Evolutionary conservation across 2,888 invertebrate genomes (phyloP), one percentile per base, ranked within the genome.

Genomic region (Platycnemis pennipes): DNA sequence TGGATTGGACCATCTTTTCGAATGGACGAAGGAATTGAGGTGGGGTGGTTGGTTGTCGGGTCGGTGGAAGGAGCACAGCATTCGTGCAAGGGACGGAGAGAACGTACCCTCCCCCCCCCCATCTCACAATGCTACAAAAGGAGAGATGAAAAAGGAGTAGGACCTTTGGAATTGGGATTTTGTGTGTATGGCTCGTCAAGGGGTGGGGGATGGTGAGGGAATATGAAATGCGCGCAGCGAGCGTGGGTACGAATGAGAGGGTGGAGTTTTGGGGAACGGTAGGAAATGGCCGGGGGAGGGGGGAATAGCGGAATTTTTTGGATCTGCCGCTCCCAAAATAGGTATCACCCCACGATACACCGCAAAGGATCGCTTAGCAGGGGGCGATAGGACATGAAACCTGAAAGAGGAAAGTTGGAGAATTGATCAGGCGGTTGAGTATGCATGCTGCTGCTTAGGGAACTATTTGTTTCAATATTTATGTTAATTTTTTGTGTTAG

Each of bases 1-100:
- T 31, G 77, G 77, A 77, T 77, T 77, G 77, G 37, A 77, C 77
- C 77, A 77, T 77, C 77, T 77, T 77, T 77, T 77, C 37, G 11
- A 77, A 77, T 77, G 77, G 77, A 31, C 77, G 77, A 37, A 37
- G 77, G 77, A 37, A 37, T 63, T 63, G 37, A 77, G 77, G 77
- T 16, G 77, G 77, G 69, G 77, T 13, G 31, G 26, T 26, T 5
- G 77, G 37, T 49, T 11, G 0, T 31, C 1, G 37, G 77, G 37
- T 37, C 5, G 37, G 37, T 37, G 31, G 11, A 49, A 49, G 49
- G 49, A 49, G 49, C 13, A 49, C 13, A 49, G 49, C 19, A 19
- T 49, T 11, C 49, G 49, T 49, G 49, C 49, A 16, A 56, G 4
- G 56, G 19, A 56, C n/a, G 19, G 56, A 56, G 22, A 56, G 22